Base-by-base conservation (phyloP, 2,888 invertebrate genomes). In the Prostheceraeus crozeri region DNA sequence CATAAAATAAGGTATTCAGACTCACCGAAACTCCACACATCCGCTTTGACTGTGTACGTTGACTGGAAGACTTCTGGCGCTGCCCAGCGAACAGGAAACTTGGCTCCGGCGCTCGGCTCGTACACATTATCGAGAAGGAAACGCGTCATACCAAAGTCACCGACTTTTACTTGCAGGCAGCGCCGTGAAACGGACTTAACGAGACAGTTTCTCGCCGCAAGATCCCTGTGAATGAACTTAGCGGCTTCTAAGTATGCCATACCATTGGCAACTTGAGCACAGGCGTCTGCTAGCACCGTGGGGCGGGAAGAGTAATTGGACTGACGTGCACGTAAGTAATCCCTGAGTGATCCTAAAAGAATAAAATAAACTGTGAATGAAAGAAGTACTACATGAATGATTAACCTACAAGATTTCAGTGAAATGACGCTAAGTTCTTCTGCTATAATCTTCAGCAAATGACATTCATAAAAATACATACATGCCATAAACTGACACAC, bases 41-140 rank as follows among this genome's bases (percentile, higher is more conserved):
- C 93, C 31, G 90, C 90, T 78, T 93, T 93, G 56, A 89, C 90
- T 61, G 91, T 91, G 80, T 93, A 93, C 67, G 88, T 80, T 73
- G 89, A 93, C 77, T 89, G 88, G 66, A 93, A 82, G 8, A 93
- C 93, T 80, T 94, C 93, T 2, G 93, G 93, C 56, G 93, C 89
- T 58, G 93, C 90, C 93, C 93, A 93, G 78, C 91, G 91, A 70
- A 94, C 91, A 59, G 93, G 93, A 77, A 94, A 93, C 79, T 93
- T 93, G 51, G 93, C 88, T 64, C 93, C 93, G 60, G 89, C 89
- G 35, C 90, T 90, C 76, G 89, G 89, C 62, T 90, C 91, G 76
- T 94, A 94, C 75, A 93, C 90, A 79, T 93, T 91, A 76, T 93
- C 93, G 64, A 93, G 79, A 28, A 94, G 91, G 75, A 91, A 93